phyloP scores from a whole-genome alignment of 2,888 invertebrate species.

The Epistrophe grossulariae region DNA sequence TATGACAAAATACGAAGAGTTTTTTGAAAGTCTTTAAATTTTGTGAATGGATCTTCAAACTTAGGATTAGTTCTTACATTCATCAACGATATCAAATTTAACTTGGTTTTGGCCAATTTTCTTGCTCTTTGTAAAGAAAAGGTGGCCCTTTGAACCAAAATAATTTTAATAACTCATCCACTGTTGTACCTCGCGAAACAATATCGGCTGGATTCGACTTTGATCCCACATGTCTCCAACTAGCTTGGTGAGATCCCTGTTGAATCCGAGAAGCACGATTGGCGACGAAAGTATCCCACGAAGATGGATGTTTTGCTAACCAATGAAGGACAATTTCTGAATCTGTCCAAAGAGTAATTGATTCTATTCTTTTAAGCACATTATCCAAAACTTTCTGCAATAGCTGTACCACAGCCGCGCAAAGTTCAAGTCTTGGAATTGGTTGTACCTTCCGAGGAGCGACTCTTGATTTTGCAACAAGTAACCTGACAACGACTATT shows the following conservation, averaged over 20 bases:
- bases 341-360: too few relatives aligned
- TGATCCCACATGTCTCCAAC: not conserved
- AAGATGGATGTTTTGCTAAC: too few relatives aligned
- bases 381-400: not conserved
- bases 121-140: not conserved
- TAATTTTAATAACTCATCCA: too few relatives aligned
- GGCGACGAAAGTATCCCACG: too few relatives aligned
- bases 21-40: too few relatives aligned
- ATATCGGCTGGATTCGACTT: not conserved
- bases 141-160: not conserved
- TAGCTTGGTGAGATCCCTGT: too few relatives aligned
- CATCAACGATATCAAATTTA: not conserved
- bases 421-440: slow-evolving; percentile 4
- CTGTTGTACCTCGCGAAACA: not conserved
- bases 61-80: not conserved
- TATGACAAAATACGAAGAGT: not conserved
- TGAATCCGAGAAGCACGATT: too few relatives aligned
- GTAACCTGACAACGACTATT: not conserved
- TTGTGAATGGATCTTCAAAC: not conserved
- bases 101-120: not conserved
- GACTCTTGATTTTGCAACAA: not conserved
- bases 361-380: not conserved
- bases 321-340: too few relatives aligned
- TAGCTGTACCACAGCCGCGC: slow-evolving; percentile 7
- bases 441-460: slow-evolving; percentile 4